Base-by-base conservation (phyloP, 2,113 vertebrate genomes). In the Seriola dumerili region DNA sequence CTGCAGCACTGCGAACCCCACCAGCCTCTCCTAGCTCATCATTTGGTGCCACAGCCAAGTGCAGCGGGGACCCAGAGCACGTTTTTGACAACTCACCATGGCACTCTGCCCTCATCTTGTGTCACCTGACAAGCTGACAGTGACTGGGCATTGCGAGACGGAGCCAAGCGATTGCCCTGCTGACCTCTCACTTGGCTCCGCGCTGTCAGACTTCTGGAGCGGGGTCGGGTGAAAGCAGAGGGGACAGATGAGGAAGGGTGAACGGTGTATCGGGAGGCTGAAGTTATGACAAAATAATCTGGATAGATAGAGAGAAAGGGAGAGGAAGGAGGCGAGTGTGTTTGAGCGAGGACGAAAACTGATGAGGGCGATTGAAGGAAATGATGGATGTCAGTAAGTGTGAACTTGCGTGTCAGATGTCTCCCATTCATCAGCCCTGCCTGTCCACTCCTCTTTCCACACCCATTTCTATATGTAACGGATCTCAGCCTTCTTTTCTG, bases 41-140 rank as follows among this genome's bases (percentile, higher is more conserved):
- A 25, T 69, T 67, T 11, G 10, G 25, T 69, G 68, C 72, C 48
- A 29, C 62, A 21, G 83, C 83, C 83, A 85, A 90, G 81, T 50
- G 0, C 17, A 81, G 55, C 34, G 13, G 63, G 10, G 50, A 62
- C 54, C 85, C 64, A 17, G 52, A n/a, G 63, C 61, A 72, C 38
- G n/a, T 64, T 85, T 85, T 36, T 76, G 71, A 85, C 71, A 68
- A 23, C 85, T 90, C 88, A 83, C 62, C 63, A 13, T 83, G 87
- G 81, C 78, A 19, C 76, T 16, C 40, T 81, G 85, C 76, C 76
- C 71, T 82, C 65, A 8, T 12, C 61, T 40, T 2, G 69, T 42
- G 78, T 86, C 87, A 87, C 80, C 71, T 78, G 81, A 83, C 85
- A 12, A 63, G 69, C 72, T 19, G 34, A 77, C 66, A 50, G 80